Evolutionary conservation across 1,140 invertebrate species (phyloP).

Genomic region (Ceratina japonica): DNA sequence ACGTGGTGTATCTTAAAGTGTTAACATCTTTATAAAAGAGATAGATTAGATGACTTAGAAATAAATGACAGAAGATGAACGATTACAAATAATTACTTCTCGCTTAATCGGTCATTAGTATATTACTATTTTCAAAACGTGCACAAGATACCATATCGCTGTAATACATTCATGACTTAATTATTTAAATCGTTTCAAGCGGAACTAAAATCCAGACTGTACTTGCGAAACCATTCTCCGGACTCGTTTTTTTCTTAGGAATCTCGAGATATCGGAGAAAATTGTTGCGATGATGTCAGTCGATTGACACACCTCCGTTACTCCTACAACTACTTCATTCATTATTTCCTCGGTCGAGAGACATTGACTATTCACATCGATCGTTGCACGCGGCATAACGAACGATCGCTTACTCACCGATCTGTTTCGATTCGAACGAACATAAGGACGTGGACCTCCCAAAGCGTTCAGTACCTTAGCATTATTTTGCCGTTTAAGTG

Average conservation of each 20-base stretch:
- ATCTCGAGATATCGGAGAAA: not conserved
- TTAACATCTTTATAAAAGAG: no score
- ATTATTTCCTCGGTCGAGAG: not conserved
- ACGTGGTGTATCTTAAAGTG: no score
- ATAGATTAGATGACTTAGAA: no score
- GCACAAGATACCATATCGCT: no score
- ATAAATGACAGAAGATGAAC: no score
- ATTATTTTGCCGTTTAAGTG: not conserved
- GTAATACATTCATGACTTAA: no score
- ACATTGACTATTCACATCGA: conserved; percentile 1
- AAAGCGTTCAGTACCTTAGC: no score
- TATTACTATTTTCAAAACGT: not conserved
- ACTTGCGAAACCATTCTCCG: not conserved
- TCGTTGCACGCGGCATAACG: not conserved
- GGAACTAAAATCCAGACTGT: no score
- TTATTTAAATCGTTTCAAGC: no score
- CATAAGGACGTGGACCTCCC: no score
- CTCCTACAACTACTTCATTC: conserved; percentile 22
- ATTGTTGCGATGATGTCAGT: conserved; percentile 1
- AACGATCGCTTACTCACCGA: not conserved
- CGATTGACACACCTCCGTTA: conserved; percentile 26
- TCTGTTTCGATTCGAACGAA: not conserved
- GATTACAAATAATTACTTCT: no score
- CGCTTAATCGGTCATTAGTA: no score
- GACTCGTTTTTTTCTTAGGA: not conserved